phyloP scores from a whole-genome alignment of 2,888 invertebrate genomes.

The Caradrina kadenii region DNA sequence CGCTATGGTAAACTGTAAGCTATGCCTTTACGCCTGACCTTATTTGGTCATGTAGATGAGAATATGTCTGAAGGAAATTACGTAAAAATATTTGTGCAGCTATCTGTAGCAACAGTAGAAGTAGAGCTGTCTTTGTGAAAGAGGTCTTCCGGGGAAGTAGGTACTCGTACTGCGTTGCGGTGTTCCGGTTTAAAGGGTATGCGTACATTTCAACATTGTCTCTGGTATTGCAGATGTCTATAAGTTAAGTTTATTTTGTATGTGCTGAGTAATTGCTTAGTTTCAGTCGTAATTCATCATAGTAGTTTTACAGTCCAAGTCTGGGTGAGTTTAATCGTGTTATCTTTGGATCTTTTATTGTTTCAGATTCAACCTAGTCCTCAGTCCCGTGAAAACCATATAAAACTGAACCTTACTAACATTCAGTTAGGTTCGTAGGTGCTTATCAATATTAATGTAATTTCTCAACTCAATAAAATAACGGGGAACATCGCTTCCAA shows the following conservation, averaged over 20 bases:
- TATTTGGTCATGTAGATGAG: constrained; percentile 10
- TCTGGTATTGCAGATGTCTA: no score
- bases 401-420: neutral
- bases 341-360: constrained; percentile 3
- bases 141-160: no score
- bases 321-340: neutral
- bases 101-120: neutral
- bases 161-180: no score
- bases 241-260: no score
- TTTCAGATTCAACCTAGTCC: neutral
- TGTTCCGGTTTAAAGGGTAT: no score
- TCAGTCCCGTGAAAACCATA: constrained; percentile 1
- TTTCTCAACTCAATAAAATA: constrained; percentile 32
- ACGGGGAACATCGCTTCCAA: constrained; percentile 25
- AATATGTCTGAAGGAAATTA: constrained; percentile 15
- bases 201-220: no score
- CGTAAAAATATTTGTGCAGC: neutral
- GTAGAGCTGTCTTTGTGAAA: no score
- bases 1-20: constrained; percentile 46
- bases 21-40: neutral
- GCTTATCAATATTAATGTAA: constrained; percentile 23
- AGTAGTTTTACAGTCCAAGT: neutral
- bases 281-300: neutral
- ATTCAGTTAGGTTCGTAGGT: neutral
- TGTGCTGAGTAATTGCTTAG: constrained; percentile 24